Evolutionary conservation across 2,113 vertebrate species (phyloP).

Genomic region (Ondatra zibethicus): DNA sequence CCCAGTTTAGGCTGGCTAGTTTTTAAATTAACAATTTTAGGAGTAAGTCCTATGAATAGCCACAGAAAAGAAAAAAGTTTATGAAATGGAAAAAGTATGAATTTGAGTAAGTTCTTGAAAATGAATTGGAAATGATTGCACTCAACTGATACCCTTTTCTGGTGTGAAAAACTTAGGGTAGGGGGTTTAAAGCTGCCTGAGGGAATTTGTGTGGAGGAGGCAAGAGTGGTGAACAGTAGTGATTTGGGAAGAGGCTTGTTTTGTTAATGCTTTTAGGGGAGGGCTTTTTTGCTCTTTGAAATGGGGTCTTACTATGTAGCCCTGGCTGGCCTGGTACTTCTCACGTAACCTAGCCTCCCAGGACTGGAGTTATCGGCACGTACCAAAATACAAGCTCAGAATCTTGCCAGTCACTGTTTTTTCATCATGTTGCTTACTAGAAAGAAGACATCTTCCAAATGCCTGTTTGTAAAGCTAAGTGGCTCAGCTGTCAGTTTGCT

Average conservation of each 20-base stretch:
- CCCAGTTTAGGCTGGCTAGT: not conserved
- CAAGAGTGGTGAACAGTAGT: slow-evolving; percentile 16
- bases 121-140: slow-evolving; percentile 45
- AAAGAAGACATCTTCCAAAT: slow-evolving; percentile 2
- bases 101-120: slow-evolving; percentile 62
- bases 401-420: slow-evolving; percentile 4
- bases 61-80: slow-evolving; percentile 40
- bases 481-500: not conserved
- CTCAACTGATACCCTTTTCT: not conserved
- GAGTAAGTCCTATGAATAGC: slow-evolving; percentile 9
- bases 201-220: not conserved
- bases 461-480: slow-evolving; percentile 23
- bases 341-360: not conserved
- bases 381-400: not conserved
- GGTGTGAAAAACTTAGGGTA: slow-evolving; percentile 30
- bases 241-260: slow-evolving; percentile 18
- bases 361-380: not conserved
- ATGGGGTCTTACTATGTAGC: not conserved
- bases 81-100: not conserved
- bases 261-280: not conserved
- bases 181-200: not conserved
- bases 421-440: not conserved
- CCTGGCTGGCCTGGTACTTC: not conserved
- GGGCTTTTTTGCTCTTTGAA: not conserved
- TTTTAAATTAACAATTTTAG: slow-evolving; percentile 54